phyloP scores from a whole-genome alignment of 1,140 invertebrate species.

The Apocrypta bakeri region DNA sequence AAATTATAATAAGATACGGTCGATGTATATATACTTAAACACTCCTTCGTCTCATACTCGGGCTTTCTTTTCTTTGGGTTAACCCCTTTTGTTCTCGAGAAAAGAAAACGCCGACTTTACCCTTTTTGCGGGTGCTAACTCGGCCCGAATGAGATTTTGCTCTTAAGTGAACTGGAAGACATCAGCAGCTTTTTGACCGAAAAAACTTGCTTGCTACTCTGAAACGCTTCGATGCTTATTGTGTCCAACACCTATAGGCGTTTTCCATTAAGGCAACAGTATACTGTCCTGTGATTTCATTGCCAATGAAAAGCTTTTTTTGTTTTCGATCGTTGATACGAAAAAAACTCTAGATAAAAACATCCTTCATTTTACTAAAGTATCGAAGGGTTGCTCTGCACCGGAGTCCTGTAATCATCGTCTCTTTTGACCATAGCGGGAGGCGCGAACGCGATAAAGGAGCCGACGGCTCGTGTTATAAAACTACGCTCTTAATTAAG shows the following conservation, averaged over 20 bases:
- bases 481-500: conserved; percentile 6
- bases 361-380: too few species aligned
- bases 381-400: too few species aligned
- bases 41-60: not conserved
- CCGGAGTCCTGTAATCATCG: not conserved
- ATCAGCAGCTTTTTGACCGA: not conserved
- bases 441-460: not conserved
- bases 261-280: too few species aligned
- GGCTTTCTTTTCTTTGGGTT: not conserved
- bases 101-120: not conserved
- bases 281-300: too few species aligned
- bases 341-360: too few species aligned
- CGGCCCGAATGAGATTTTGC: conserved; percentile 1
- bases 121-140: not conserved
- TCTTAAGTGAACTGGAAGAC: conserved; percentile 2
- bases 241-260: too few species aligned
- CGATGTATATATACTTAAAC: too few species aligned
- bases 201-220: not conserved
- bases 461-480: not conserved
- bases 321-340: too few species aligned
- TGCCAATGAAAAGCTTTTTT: too few species aligned
- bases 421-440: not conserved
- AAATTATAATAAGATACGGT: too few species aligned
- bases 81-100: too few species aligned
- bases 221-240: not conserved